phyloP scores from a whole-genome alignment of 2,888 invertebrate species.

The Gortyna flavago region DNA sequence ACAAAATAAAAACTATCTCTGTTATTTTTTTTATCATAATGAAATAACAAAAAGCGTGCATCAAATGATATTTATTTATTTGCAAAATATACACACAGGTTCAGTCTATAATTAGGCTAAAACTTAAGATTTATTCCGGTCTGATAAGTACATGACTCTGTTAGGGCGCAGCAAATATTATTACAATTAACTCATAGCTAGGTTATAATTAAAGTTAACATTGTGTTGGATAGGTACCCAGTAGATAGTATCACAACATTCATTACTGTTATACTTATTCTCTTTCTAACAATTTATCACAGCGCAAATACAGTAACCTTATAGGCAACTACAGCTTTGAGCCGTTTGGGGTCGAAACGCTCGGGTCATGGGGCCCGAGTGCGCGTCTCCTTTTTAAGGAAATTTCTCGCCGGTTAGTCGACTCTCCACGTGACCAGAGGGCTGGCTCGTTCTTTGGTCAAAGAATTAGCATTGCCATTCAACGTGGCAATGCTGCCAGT shows the following conservation, averaged over 20 bases:
- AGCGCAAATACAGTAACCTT: too few relatives aligned
- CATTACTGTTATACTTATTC: neutral
- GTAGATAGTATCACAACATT: too few relatives aligned
- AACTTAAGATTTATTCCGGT: too few relatives aligned
- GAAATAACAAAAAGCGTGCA: neutral
- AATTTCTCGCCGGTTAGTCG: too few relatives aligned
- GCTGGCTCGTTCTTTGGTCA: too few relatives aligned
- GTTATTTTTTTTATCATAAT: neutral
- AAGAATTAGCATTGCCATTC: too few relatives aligned
- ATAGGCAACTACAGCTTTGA: too few relatives aligned
- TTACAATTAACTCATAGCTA: neutral
- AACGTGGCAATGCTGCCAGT: too few relatives aligned
- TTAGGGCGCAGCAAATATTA: neutral
- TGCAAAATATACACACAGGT: neutral
- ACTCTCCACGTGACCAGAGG: too few relatives aligned
- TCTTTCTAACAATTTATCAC: neutral
- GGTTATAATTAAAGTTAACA: neutral
- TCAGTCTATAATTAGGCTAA: neutral
- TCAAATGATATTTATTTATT: neutral
- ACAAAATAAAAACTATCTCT: neutral
- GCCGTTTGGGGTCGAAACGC: too few relatives aligned
- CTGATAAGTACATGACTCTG: neutral
- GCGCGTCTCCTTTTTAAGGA: too few relatives aligned
- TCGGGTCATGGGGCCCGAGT: too few relatives aligned
- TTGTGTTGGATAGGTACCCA: neutral